Conservation (phyloP, 2,113 vertebrate genomes). For the Zosterops pallidus region DNA sequence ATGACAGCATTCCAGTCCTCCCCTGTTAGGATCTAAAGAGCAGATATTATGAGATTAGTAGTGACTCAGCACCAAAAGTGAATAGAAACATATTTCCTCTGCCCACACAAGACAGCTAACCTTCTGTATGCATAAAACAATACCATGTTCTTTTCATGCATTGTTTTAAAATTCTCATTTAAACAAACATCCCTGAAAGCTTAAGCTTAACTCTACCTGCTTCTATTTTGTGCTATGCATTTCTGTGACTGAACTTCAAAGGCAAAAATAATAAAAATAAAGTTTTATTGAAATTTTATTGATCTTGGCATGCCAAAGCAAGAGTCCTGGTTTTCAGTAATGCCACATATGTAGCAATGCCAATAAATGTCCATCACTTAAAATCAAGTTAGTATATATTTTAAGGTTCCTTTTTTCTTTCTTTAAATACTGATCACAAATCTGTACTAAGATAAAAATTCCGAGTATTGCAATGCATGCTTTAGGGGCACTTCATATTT, state of each 20-base stretch:
- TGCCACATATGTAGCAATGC: background rate
- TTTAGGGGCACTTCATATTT: background rate
- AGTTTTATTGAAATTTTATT: background rate
- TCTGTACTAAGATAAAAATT: background rate
- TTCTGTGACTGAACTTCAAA: background rate
- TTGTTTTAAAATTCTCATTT: background rate
- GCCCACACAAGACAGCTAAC: background rate
- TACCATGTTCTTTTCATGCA: background rate
- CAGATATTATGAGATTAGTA: background rate
- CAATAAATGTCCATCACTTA: background rate
- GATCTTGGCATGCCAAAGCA: background rate
- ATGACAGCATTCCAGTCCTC: slow-evolving; percentile 99
- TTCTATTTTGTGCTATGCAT: background rate
- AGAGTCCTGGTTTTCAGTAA: background rate
- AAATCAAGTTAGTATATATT: background rate
- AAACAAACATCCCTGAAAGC: background rate
- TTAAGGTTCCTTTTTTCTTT: background rate
- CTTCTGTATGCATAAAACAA: background rate
- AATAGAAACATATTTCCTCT: background rate
- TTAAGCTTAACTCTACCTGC: background rate
- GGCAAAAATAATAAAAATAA: background rate
- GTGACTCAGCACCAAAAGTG: background rate
- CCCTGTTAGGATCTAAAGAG: slow-evolving; percentile 90
- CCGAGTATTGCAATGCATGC: background rate
- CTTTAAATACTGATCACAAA: background rate